Percentiles rank a stretch among this genome's conserved stretches.
phyloP scores from a whole-genome alignment of 2,888 invertebrate genomes.

The Helobdella robusta region DNA sequence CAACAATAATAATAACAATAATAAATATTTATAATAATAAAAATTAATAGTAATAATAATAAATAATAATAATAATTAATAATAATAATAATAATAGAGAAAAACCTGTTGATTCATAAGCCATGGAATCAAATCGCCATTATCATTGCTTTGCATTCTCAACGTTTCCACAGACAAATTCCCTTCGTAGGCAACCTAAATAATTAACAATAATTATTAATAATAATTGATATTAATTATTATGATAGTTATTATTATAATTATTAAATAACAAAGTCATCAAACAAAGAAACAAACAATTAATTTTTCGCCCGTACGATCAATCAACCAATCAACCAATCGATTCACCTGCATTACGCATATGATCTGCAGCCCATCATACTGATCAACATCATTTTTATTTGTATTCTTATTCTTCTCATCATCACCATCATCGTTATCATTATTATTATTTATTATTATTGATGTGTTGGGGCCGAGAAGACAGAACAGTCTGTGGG shows the following conservation, averaged over 20 bases:
- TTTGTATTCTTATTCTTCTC: not conserved
- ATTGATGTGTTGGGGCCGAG: slow-evolving; percentile 65
- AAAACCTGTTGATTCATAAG: slow-evolving; percentile 79
- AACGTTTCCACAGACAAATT: slow-evolving; percentile 61
- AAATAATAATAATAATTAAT: not conserved
- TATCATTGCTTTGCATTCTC: slow-evolving; percentile 61
- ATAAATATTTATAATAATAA: not conserved
- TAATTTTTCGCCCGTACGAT: not conserved
- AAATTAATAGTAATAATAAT: slow-evolving; percentile 2
- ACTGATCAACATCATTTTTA: not conserved
- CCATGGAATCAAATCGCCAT: slow-evolving; percentile 95
- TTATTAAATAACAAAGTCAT: no score
- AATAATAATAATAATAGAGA: not conserved
- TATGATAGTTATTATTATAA: not conserved
- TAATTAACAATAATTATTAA: not conserved
- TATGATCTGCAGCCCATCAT: not conserved
- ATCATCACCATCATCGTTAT: not conserved
- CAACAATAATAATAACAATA: not conserved
- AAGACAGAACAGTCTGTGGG: slow-evolving; percentile 89
- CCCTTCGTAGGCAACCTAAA: slow-evolving; percentile 62
- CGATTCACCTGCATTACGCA: slow-evolving; percentile 20
- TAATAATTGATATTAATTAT: not conserved
- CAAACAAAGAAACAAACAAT: not conserved
- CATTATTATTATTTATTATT: not conserved
- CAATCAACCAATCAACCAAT: not conserved